Percentiles rank a stretch among this genome's conserved stretches.
These are phyloP conservation scores for Lagenorhynchus albirostris DNA, from an alignment of 2,113 vertebrate species.

Conservation along the genomic window DNA sequence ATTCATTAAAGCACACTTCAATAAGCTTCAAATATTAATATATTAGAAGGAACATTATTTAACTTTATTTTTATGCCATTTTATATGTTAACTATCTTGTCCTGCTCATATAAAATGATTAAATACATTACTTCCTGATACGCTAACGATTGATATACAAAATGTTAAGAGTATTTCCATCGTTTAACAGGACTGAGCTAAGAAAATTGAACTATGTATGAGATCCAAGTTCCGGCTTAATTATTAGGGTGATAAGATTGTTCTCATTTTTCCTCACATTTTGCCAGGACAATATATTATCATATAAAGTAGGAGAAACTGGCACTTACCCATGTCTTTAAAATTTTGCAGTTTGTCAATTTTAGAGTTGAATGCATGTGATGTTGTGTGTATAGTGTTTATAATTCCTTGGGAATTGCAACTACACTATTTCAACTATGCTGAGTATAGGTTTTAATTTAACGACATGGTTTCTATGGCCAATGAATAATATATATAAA, in stretches of 20 bases:
- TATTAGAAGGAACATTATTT: background rate
- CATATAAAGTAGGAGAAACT: background rate
- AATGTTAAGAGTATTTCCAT: background rate
- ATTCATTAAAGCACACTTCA: slow-evolving; percentile 40
- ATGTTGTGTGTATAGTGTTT: background rate
- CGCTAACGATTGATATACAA: background rate
- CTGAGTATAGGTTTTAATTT: background rate
- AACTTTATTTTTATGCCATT: slow-evolving; percentile 6
- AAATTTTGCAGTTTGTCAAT: background rate
- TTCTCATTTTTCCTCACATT: background rate
- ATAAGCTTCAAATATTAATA: background rate
- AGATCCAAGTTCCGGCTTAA: background rate
- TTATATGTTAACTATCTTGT: background rate
- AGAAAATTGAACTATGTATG: background rate
- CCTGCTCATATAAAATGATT: slow-evolving; percentile 5
- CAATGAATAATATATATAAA: background rate
- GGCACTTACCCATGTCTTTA: background rate
- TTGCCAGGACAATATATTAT: background rate
- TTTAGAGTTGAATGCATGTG: background rate
- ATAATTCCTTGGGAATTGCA: background rate
- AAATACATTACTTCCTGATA: background rate
- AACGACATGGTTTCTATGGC: background rate
- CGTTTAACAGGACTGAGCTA: background rate
- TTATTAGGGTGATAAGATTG: background rate
- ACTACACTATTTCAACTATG: background rate